phyloP scores from a whole-genome alignment of 2,888 invertebrate genomes.

The Pseudococcus jackbeardsleyi region DNA sequence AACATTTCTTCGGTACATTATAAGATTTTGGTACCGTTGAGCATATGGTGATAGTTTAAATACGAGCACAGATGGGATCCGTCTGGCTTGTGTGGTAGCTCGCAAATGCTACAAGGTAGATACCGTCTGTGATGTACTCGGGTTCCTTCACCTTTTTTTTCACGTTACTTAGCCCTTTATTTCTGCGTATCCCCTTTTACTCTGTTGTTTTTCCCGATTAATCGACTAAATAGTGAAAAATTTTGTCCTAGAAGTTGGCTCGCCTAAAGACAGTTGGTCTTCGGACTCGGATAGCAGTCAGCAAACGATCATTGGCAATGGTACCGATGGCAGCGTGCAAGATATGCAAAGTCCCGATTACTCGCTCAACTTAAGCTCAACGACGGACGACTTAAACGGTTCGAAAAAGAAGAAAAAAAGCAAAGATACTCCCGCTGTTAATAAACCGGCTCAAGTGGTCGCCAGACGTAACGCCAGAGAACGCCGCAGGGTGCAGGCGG shows the following conservation, averaged over 20 bases:
- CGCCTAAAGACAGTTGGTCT: conserved; percentile 65
- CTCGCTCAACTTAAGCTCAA: conserved; percentile 60
- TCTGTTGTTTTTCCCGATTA: neutral
- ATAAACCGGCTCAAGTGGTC: conserved; percentile 66
- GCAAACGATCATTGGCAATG: conserved; percentile 62
- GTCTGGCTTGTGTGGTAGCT: conserved; percentile 42
- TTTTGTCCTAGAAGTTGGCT: conserved; percentile 54
- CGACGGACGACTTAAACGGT: conserved; percentile 62
- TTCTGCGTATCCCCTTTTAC: neutral
- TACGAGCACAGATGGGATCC: conserved; percentile 61
- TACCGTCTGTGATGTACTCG: conserved; percentile 52
- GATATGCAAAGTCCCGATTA: conserved; percentile 51
- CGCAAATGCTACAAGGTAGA: conserved; percentile 57
- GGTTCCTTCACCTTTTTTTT: conserved; percentile 55
- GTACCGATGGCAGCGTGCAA: conserved; percentile 9
- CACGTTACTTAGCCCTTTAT: neutral
- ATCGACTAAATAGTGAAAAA: neutral
- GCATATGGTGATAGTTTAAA: conserved; percentile 60
- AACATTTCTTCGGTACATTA: neutral
- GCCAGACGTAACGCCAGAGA: conserved; percentile 75
- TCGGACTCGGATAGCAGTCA: conserved; percentile 66
- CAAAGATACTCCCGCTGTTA: conserved; percentile 65
- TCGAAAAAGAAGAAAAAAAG: conserved; percentile 62
- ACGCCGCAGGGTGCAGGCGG: conserved; percentile 76
- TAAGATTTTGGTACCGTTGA: conserved; percentile 36